Evolutionary conservation across 1,140 invertebrate species (phyloP).

Genomic region (Thereuonema tuberculata): DNA sequence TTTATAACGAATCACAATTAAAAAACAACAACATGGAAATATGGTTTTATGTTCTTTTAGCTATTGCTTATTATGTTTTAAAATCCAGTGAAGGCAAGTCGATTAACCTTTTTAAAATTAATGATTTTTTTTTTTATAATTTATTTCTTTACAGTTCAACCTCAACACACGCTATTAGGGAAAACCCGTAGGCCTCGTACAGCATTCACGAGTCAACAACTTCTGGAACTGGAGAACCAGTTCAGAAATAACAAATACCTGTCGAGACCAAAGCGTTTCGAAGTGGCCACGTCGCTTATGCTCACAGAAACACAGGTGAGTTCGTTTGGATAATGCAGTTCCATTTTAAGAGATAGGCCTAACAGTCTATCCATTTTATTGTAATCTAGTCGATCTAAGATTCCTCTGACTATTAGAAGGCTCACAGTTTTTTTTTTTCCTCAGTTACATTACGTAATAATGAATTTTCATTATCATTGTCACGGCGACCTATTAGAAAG

Average conservation of each 20-base stretch:
- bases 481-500: no score
- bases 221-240: conserved; percentile 94
- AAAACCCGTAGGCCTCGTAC: conserved; percentile 92
- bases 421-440: no score
- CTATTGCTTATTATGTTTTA: no score
- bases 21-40: no score
- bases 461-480: no score
- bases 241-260: conserved; percentile 98
- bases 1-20: no score
- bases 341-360: not conserved
- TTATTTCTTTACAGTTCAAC: conserved; percentile 35
- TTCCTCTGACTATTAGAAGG: no score
- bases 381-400: no score
- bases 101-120: not conserved
- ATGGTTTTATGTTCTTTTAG: no score
- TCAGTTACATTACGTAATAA: no score
- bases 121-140: not conserved
- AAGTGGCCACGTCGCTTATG: conserved; percentile 94
- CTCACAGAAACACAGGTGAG: conserved; percentile 94
- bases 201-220: conserved; percentile 95
- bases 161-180: conserved; percentile 66
- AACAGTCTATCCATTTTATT: not conserved
- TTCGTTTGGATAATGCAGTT: no score
- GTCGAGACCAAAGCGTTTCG: conserved; percentile 92
- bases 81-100: not conserved